A percentile compares a stretch with the other conserved stretches of the same genome.
Conservation (phyloP, 1,140 invertebrate species). For the Epicauta chinensis region DNA sequence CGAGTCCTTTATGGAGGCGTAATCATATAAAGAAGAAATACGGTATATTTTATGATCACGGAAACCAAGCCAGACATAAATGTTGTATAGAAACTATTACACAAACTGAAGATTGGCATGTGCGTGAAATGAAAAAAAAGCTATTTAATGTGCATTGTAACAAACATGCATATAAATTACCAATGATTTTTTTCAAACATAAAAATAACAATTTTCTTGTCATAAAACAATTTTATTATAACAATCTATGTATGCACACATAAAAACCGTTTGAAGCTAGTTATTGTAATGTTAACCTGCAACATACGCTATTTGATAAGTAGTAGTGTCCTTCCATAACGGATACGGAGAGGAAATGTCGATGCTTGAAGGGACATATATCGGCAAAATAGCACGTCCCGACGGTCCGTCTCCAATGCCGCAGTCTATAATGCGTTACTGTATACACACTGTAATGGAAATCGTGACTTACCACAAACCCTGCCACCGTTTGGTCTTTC, state of each 20-base stretch:
- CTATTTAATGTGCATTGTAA: conserved; percentile 1
- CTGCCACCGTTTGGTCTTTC: conserved; percentile 11
- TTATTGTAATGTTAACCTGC: conserved; percentile 14
- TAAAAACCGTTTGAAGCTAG: conserved; percentile 17
- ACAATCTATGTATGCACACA: conserved; percentile 18
- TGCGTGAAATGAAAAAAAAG: conserved; percentile 10
- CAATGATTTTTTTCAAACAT: conserved; percentile 22
- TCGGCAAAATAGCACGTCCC: conserved; percentile 10
- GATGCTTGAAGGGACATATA: background rate
- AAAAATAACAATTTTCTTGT: conserved; percentile 31
- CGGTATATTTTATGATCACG: conserved; percentile 30
- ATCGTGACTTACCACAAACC: conserved; percentile 25
- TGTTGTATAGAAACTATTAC: conserved; percentile 22
- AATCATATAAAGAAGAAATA: conserved; percentile 37
- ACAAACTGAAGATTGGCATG: conserved; percentile 17
- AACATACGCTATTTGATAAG: conserved; percentile 9
- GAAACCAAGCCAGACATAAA: conserved; percentile 26
- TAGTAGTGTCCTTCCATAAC: background rate
- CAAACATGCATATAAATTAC: conserved; percentile 24
- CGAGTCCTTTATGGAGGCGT: conserved; percentile 30
- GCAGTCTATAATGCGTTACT: conserved; percentile 13
- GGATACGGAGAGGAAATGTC: too few species aligned
- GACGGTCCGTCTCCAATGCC: conserved; percentile 13
- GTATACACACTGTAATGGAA: conserved; percentile 24
- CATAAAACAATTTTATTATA: conserved; percentile 26